Evolutionary conservation across 1,140 invertebrate genomes (phyloP), one percentile per base, ranked within the genome.

Genomic region (Hermetia illucens): DNA sequence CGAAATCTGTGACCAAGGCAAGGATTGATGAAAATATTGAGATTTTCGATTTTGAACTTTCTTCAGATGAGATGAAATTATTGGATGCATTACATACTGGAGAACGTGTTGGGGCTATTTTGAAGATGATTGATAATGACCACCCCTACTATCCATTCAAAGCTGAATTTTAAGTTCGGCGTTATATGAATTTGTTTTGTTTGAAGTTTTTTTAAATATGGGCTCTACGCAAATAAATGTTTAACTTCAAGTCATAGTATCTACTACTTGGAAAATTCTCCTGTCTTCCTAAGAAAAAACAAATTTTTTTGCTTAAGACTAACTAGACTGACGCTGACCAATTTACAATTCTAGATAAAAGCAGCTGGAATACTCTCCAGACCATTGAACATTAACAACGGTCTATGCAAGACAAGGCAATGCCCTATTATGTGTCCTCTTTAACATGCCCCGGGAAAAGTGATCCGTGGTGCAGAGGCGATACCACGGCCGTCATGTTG

Each of bases 21-120:
- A 69, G 86, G 22, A 82, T 92, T 32, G 60, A 66, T 31, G 70
- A 83, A 50, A 92, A 92, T 52, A 67, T 77, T 29, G 55, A 82
- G 20, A 66, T 88, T 22, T 85, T 85, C 48, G 79, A 88, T 55
- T 89, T 89, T 53, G 57, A 70, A 51, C 57, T 89, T n/a, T 58
- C 66, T 29, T 41, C 64, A 1, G 69, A 75, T 34, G 75, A 79
- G 42, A 65, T 71, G 33, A 53, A 52, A 2, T 60, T 69, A 9
- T 59, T 81, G 25, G 68, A 74, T 44, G 52, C 55, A 0, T 78
- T 72, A 41, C 64, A 79, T 46, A 66, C 62, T 1, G 53, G 67
- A 13, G 51, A 57, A 9, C 33, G 36, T 3, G 24, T 37, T 22
- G 52, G 56, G 31, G 29, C 58, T 3, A 55, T 58, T 15, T 44